Percentiles rank a stretch among this genome's conserved stretches.
Conservation (phyloP, 1,140 invertebrate genomes). For the Nephotettix cincticeps region DNA sequence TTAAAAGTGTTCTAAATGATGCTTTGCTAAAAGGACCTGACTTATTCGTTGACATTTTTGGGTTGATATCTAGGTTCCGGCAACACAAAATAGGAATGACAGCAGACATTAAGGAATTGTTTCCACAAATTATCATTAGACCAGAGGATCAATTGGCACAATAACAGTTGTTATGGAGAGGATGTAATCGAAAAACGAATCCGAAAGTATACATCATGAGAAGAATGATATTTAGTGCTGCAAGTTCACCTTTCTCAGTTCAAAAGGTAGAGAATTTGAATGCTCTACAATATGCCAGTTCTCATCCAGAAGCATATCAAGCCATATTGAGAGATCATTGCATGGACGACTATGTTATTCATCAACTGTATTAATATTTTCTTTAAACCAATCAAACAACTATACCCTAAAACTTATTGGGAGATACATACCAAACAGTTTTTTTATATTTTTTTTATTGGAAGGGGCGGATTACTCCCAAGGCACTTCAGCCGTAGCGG, state of each 20-base stretch:
- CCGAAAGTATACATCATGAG: conserved; percentile 34
- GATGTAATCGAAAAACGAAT: background rate
- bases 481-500: too few relatives aligned
- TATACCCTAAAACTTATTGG: too few relatives aligned
- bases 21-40: too few relatives aligned
- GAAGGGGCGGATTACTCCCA: too few relatives aligned
- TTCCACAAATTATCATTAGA: conserved; percentile 42
- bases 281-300: background rate
- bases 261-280: background rate
- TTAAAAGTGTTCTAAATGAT: too few relatives aligned
- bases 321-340: conserved; percentile 21
- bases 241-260: conserved; percentile 33
- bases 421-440: too few relatives aligned
- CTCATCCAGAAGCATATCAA: background rate
- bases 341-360: conserved; percentile 31
- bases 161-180: conserved; percentile 41
- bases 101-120: conserved; percentile 47
- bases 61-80: conserved; percentile 43
- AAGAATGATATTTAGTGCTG: conserved; percentile 36
- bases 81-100: conserved; percentile 42
- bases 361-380: too few relatives aligned
- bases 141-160: conserved; percentile 40
- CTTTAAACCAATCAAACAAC: too few relatives aligned
- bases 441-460: too few relatives aligned
- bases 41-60: conserved; percentile 36